Percentiles rank a stretch among this genome's conserved stretches.
Conservation (phyloP, 2,888 invertebrate genomes). For the Drosophila macrospina region DNA sequence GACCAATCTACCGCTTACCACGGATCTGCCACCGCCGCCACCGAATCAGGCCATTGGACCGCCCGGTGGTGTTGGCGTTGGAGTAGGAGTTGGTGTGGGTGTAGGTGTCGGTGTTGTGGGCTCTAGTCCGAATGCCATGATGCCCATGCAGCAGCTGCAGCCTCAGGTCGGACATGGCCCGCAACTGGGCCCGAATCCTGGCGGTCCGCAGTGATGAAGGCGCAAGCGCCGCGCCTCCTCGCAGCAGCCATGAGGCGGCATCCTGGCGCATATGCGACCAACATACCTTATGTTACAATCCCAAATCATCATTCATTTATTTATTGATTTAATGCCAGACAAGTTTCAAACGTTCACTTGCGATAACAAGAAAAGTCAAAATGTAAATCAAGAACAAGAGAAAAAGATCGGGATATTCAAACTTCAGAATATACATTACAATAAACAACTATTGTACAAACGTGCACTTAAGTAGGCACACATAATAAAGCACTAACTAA, state of each 20-base stretch:
- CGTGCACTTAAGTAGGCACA: constrained; percentile 13
- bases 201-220: constrained; percentile 84
- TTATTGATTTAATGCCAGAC: constrained; percentile 34
- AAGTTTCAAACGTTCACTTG: constrained; percentile 36
- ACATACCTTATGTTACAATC: neutral
- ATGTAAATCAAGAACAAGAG: constrained; percentile 7
- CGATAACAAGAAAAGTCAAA: constrained; percentile 27
- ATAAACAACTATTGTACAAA: constrained; percentile 53
- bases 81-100: constrained; percentile 55
- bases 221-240: constrained; percentile 83
- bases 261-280: constrained; percentile 54
- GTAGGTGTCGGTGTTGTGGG: constrained; percentile 83
- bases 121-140: constrained; percentile 87
- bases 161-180: constrained; percentile 84
- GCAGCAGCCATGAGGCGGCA: constrained; percentile 64
- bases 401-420: constrained; percentile 1
- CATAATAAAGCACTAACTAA: constrained; percentile 65
- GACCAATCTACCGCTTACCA: constrained; percentile 92
- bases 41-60: constrained; percentile 86
- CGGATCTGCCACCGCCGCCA: constrained; percentile 90
- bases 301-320: constrained; percentile 33
- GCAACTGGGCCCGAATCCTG: constrained; percentile 82
- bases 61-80: constrained; percentile 74
- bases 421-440: constrained; percentile 22
- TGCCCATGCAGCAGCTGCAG: constrained; percentile 86